Percentiles rank a stretch among this genome's conserved stretches.
Evolutionary conservation across 2,113 vertebrate genomes (phyloP).

Genomic region (Tapirus terrestris): DNA sequence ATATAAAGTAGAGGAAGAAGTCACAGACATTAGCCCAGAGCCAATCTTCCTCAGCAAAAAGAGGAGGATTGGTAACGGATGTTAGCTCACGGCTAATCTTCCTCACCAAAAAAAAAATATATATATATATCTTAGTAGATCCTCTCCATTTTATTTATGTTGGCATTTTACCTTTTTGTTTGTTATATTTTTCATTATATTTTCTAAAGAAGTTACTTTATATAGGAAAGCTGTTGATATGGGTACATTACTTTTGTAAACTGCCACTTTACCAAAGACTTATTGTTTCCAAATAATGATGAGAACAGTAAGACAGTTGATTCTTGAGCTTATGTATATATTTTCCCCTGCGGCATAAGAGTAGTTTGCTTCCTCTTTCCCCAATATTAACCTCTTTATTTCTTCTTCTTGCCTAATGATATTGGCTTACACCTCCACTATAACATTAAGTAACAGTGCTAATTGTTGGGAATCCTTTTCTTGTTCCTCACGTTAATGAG

Average conservation of each 20-base stretch:
- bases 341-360: not conserved
- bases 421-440: not conserved
- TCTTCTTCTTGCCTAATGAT: not conserved
- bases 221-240: not conserved
- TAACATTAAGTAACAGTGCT: not conserved
- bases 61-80: too few species aligned
- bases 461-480: not conserved
- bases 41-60: too few species aligned
- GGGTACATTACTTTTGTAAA: not conserved
- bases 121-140: not conserved
- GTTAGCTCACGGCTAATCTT: too few species aligned
- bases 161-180: not conserved
- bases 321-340: not conserved
- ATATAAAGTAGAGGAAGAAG: too few species aligned
- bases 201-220: conserved; percentile 18
- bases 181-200: not conserved
- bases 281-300: not conserved
- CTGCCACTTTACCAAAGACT: not conserved
- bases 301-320: not conserved
- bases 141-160: not conserved
- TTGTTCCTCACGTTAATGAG: not conserved
- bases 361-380: not conserved
- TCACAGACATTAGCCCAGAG: too few species aligned
- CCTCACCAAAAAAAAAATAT: too few species aligned
- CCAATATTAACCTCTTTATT: not conserved